These are phyloP conservation scores for Dolichopus griseipennis DNA, from an alignment of 2,888 invertebrate genomes.

Conservation along the genomic window DNA sequence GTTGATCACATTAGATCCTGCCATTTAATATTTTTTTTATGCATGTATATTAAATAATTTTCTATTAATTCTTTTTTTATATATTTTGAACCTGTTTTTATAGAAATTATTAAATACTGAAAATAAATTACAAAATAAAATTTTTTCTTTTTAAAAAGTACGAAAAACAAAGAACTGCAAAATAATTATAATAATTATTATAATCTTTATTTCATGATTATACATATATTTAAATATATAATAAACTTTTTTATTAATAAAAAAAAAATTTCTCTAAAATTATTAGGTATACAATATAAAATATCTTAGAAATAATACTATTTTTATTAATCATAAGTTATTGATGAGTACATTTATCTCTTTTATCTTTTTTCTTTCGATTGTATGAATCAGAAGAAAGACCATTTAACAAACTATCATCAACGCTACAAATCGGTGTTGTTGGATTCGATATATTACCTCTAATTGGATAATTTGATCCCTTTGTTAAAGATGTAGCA, in stretches of 20 bases:
- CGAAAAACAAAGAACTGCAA: background rate
- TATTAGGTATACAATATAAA: background rate
- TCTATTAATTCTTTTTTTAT: background rate
- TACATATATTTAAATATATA: background rate
- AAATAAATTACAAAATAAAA: too few species aligned
- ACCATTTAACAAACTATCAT: background rate
- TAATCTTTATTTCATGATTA: constrained; percentile 2
- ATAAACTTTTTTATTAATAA: background rate
- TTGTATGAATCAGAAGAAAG: background rate
- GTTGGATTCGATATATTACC: background rate
- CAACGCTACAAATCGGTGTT: background rate
- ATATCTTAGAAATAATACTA: background rate
- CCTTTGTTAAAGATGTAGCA: background rate
- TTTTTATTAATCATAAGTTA: background rate
- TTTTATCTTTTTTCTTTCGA: constrained; percentile 9
- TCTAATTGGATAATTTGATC: background rate
- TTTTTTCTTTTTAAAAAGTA: too few species aligned
- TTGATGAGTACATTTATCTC: constrained; percentile 11
- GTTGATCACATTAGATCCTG: background rate
- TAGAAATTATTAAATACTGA: too few species aligned
- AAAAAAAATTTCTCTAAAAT: background rate
- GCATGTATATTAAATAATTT: background rate
- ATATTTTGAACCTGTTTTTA: too few species aligned
- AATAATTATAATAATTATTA: background rate
- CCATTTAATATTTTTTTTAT: background rate